These are phyloP conservation scores for Scortum barcoo DNA, from an alignment of 2,113 vertebrate species.

Conservation along the genomic window DNA sequence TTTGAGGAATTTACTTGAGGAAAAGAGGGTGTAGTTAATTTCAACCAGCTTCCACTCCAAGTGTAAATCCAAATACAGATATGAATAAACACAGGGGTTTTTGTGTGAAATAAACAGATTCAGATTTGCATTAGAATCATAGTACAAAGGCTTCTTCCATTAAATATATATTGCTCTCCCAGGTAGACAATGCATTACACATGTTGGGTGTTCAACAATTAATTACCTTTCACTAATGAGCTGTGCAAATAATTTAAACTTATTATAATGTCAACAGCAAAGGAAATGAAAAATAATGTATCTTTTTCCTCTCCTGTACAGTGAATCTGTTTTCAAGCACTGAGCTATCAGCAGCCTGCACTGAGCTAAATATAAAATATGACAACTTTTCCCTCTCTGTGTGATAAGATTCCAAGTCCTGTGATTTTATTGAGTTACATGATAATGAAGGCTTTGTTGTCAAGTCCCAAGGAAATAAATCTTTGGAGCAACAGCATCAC, in stretches of 20 bases:
- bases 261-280: not conserved
- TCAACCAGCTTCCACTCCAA: not conserved
- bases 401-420: slow-evolving; percentile 11
- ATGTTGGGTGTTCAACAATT: not conserved
- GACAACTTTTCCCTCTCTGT: slow-evolving; percentile 2
- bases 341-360: slow-evolving; percentile 1
- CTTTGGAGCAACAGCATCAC: slow-evolving; percentile 27
- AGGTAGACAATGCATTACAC: not conserved
- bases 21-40: not conserved
- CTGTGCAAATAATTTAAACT: not conserved
- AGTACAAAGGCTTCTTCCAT: not conserved
- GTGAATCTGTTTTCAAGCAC: no score
- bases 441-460: slow-evolving; percentile 34
- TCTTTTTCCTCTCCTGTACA: no score
- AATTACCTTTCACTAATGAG: not conserved
- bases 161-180: not conserved
- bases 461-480: slow-evolving; percentile 15
- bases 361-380: slow-evolving; percentile 33
- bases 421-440: slow-evolving; percentile 25
- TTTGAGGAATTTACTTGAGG: not conserved
- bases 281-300: not conserved
- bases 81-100: not conserved
- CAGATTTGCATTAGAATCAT: not conserved
- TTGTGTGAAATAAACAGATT: not conserved
- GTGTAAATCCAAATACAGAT: not conserved